Evolutionary conservation across 2,797 vertebrate genomes (phyloP).

Genomic region (Neosalanx taihuensis): DNA sequence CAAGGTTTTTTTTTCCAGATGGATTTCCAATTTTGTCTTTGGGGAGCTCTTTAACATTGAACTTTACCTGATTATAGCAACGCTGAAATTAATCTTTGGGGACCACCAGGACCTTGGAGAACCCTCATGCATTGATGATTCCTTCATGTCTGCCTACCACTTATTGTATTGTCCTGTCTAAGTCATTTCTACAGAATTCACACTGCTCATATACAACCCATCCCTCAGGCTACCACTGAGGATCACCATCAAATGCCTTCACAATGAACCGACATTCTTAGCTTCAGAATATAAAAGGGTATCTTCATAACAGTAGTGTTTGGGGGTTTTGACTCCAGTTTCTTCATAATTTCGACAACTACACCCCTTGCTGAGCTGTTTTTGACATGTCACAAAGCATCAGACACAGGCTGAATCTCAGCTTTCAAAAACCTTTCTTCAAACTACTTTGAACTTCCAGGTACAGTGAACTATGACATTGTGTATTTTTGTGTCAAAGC

Average conservation of each 20-base stretch:
- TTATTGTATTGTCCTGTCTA: slow-evolving; percentile 44
- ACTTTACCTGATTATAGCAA: slow-evolving; percentile 54
- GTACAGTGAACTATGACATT: slow-evolving; percentile 52
- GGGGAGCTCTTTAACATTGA: slow-evolving; percentile 55
- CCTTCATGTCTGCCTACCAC: slow-evolving; percentile 43
- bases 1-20: slow-evolving; percentile 57
- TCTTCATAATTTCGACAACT: slow-evolving; percentile 1
- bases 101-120: slow-evolving; percentile 32
- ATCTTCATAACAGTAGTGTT: slow-evolving; percentile 52
- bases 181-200: slow-evolving; percentile 22
- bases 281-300: slow-evolving; percentile 42
- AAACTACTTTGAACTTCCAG: slow-evolving; percentile 54
- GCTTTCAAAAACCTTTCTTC: slow-evolving; percentile 37
- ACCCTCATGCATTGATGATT: slow-evolving; percentile 34
- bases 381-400: slow-evolving; percentile 7
- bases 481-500: slow-evolving; percentile 39
- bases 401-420: neutral
- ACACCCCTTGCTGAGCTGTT: neutral
- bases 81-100: slow-evolving; percentile 50
- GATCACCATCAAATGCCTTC: slow-evolving; percentile 14
- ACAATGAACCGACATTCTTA: slow-evolving; percentile 18
- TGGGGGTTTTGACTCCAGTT: slow-evolving; percentile 37
- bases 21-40: slow-evolving; percentile 66
- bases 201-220: slow-evolving; percentile 35
- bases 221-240: slow-evolving; percentile 17